Percentiles rank a stretch among this genome's conserved stretches.
Evolutionary conservation across 2,888 invertebrate genomes (phyloP).

Genomic region (Diarsia dahlii): DNA sequence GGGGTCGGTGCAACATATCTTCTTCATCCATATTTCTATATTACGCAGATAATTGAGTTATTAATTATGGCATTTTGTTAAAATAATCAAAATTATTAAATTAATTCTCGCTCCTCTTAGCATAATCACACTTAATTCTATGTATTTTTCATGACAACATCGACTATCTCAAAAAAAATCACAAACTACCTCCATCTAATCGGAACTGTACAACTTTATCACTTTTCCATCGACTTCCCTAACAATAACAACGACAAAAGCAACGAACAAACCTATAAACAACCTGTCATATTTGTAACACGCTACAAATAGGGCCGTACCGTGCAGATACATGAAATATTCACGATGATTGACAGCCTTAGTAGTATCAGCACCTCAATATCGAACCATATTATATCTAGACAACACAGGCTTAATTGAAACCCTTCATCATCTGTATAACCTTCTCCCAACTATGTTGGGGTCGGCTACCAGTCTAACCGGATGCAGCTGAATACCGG

Average conservation of each 20-base stretch:
- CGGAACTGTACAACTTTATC: neutral
- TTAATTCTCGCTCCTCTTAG: too few relatives aligned
- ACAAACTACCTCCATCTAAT: neutral
- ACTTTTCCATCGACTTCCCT: neutral
- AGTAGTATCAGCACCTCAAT: slow-evolving; percentile 20
- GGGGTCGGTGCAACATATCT: too few relatives aligned
- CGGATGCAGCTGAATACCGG: too few relatives aligned
- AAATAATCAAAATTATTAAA: too few relatives aligned
- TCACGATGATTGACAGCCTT: slow-evolving; percentile 34
- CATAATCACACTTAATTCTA: neutral
- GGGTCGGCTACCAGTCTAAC: too few relatives aligned
- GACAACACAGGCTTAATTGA: slow-evolving; percentile 45
- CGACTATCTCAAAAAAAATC: neutral
- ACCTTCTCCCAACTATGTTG: too few relatives aligned
- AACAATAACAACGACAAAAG: slow-evolving; percentile 15
- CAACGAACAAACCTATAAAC: slow-evolving; percentile 8
- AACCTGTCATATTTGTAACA: slow-evolving; percentile 30
- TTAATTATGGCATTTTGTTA: too few relatives aligned
- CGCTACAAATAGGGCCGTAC: slow-evolving; percentile 15
- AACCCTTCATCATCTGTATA: neutral
- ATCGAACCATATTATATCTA: slow-evolving; percentile 31
- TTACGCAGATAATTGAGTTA: too few relatives aligned
- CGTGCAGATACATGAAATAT: slow-evolving; percentile 23
- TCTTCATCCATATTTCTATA: too few relatives aligned
- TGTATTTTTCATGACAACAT: neutral